Base-by-base conservation (phyloP, 2,797 vertebrate genomes). In the Catamblyrhynchus diadema region DNA sequence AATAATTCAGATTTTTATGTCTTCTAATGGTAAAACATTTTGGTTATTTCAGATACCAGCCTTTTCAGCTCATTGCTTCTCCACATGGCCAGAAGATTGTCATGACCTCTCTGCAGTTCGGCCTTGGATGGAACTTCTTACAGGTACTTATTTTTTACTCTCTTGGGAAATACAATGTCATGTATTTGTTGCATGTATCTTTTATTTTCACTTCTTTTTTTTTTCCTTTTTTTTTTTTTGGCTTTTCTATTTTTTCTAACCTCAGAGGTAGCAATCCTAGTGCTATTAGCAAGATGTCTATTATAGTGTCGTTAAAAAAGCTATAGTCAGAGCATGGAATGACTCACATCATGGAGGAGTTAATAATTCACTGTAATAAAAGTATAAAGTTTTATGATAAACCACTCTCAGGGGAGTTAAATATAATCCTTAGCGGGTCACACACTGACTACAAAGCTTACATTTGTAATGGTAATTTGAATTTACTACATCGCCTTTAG, bases 311-410 rank as follows among this genome's bases (percentile, higher is more conserved):
- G 98, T 98, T 98, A 98, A 98, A 98, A 98, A 97, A 98, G 97
- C 97, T 97, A 97, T 98, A 98, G 97, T 97, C 97, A 95, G 97
- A 97, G 95, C 97, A 80, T 97, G 97, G 97, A 98, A 98, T 98
- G 98, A 98, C 98, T 98, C 98, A 98, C 98, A 98, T 98, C 98
- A 98, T 97, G 97, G 97, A 98, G 97, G 97, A 98, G 98, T 98
- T 98, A 98, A 98, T 98, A 98, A 98, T 98, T 98, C 98, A 98
- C 97, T 97, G 97, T 98, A 98, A 98, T 98, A 98, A 98, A 98
- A 98, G 97, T 98, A 98, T 98, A 98, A 98, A 98, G 98, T 98
- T 98, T 98, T 98, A 98, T 98, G 98, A 98, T 98, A 98, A 98
- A 98, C 97, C 98, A 98, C 98, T 98, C 98, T 98, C 98, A 97